These are phyloP conservation scores for Pseudomyrmex dendroicus DNA, from an alignment of 1,140 invertebrate species.

Conservation along the genomic window DNA sequence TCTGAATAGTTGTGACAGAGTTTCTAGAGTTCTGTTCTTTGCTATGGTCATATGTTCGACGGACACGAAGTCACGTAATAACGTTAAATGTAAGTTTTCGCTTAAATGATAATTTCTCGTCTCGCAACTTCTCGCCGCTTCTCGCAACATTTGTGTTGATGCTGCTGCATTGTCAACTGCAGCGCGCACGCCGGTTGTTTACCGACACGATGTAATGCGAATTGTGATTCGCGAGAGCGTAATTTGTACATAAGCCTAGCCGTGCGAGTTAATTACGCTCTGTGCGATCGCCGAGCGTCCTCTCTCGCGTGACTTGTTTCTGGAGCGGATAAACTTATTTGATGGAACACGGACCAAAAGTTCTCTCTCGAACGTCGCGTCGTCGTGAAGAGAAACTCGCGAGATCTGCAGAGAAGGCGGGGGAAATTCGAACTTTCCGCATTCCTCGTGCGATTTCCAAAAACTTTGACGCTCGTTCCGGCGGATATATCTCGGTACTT, in stretches of 20 bases:
- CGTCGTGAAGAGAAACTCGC: not conserved
- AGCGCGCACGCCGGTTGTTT: not conserved
- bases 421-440: conserved; percentile 1
- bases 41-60: not conserved
- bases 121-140: not conserved
- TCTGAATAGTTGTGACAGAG: too few relatives aligned
- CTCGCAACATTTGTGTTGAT: too few relatives aligned
- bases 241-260: not conserved
- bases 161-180: not conserved
- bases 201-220: not conserved
- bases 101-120: not conserved
- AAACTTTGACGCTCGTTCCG: not conserved
- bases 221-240: not conserved
- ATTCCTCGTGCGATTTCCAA: conserved; percentile 1
- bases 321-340: conserved; percentile 12
- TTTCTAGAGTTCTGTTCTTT: too few relatives aligned
- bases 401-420: not conserved
- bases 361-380: conserved; percentile 2
- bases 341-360: not conserved
- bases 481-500: not conserved
- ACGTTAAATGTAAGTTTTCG: not conserved
- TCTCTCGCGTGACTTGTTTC: not conserved
- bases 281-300: not conserved
- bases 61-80: not conserved
- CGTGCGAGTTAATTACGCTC: conserved; percentile 30